Evolutionary conservation across 1,140 invertebrate genomes (phyloP).

Genomic region (Drosophila hydei): DNA sequence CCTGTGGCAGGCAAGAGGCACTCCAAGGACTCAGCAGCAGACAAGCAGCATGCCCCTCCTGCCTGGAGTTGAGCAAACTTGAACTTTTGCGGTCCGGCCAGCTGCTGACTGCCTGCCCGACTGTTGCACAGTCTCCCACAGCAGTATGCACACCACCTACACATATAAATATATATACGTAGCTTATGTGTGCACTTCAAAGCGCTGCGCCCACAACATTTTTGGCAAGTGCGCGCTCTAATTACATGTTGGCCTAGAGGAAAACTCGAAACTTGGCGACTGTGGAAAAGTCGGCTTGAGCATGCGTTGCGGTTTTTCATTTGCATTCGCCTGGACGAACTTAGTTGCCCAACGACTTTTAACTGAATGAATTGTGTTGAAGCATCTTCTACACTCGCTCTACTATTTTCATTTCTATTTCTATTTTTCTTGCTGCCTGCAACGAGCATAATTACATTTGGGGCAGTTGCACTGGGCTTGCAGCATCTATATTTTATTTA

Average conservation of each 20-base stretch:
- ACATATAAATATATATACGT: constrained; percentile 1
- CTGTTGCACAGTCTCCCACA: constrained; percentile 58
- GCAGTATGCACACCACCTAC: constrained; percentile 13
- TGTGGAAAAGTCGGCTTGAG: constrained; percentile 68
- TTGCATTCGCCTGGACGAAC: constrained; percentile 73
- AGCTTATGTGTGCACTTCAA: constrained; percentile 48
- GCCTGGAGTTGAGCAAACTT: constrained; percentile 62
- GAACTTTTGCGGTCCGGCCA: constrained; percentile 74
- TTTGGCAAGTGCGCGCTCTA: constrained; percentile 74
- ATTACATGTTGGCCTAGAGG: constrained; percentile 71
- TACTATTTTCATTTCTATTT: background rate
- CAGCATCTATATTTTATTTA: constrained; percentile 70
- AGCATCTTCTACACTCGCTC: constrained; percentile 4
- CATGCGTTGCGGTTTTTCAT: constrained; percentile 80
- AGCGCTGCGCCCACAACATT: constrained; percentile 77
- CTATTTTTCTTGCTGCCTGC: constrained; percentile 9
- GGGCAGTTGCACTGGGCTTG: constrained; percentile 23
- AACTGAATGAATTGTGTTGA: constrained; percentile 67
- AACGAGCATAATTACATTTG: constrained; percentile 72
- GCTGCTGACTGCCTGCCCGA: constrained; percentile 40
- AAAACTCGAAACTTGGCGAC: constrained; percentile 53
- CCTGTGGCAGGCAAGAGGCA: constrained; percentile 38
- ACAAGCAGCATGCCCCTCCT: constrained; percentile 48
- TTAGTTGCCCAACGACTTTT: constrained; percentile 62
- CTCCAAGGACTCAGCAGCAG: constrained; percentile 64